These are phyloP conservation scores for Rallus crepitans DNA, from an alignment of 2,797 vertebrate species.

Conservation along the genomic window DNA sequence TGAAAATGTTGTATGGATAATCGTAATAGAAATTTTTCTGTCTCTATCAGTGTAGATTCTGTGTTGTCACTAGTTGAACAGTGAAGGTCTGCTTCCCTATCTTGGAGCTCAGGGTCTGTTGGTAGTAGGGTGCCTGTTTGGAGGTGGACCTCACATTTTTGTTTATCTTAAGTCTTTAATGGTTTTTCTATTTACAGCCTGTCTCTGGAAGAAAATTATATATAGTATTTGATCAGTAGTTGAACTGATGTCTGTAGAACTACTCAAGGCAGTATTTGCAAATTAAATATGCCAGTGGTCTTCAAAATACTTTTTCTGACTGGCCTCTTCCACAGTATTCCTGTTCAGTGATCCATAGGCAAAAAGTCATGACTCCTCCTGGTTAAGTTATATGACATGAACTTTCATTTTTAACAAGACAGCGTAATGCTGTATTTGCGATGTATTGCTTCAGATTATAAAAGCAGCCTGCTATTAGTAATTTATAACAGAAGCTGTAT, in stretches of 20 bases:
- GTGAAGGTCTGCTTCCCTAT: not conserved
- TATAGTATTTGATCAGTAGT: not conserved
- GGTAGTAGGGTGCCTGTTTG: not conserved
- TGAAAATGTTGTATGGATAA: not conserved
- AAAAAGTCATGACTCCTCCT: not conserved
- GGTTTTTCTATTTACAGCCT: not conserved
- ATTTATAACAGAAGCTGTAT: not conserved
- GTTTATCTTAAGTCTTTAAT: not conserved
- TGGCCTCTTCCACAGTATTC: not conserved
- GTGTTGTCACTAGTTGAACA: not conserved
- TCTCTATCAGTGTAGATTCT: not conserved
- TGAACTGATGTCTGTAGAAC: not conserved
- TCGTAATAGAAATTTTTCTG: not conserved
- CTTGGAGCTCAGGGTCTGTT: not conserved
- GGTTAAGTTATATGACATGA: not conserved
- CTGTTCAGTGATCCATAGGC: not conserved
- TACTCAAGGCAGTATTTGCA: not conserved
- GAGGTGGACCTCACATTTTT: not conserved
- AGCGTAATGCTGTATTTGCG: not conserved
- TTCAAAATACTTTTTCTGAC: not conserved
- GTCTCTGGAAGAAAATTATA: not conserved
- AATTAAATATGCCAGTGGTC: not conserved
- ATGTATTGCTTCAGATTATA: not conserved
- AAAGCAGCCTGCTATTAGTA: not conserved
- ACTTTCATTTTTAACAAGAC: not conserved